Evolutionary conservation across 2,113 vertebrate genomes (phyloP).

Genomic region (Triplophysa rosa): DNA sequence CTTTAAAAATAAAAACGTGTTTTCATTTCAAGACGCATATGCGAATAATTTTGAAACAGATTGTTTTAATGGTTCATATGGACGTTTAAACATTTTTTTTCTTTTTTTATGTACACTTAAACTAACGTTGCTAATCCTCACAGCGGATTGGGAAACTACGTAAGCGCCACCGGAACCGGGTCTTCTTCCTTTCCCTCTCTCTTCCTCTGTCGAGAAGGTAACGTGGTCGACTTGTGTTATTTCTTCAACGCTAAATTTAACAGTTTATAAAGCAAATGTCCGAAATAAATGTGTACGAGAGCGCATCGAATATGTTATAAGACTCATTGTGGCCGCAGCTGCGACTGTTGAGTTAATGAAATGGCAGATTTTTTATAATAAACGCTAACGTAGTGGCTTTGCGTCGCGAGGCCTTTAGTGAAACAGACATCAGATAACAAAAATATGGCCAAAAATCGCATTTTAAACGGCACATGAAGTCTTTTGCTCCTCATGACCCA

Average conservation of each 20-base stretch:
- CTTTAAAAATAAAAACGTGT: constrained; percentile 11
- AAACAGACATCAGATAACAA: background rate
- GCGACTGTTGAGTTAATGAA: background rate
- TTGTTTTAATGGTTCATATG: background rate
- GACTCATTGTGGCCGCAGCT: accelerated
- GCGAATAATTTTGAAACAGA: background rate
- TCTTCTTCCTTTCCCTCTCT: constrained; percentile 69
- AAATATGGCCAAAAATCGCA: background rate
- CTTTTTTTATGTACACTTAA: background rate
- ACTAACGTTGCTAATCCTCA: background rate
- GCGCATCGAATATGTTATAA: background rate
- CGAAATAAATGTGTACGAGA: background rate
- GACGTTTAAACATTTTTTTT: no score
- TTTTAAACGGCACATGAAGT: background rate
- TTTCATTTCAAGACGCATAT: no score
- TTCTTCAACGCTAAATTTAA: constrained; percentile 19
- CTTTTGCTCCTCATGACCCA: background rate
- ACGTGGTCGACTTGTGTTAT: constrained; percentile 69
- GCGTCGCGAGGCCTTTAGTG: constrained; percentile 27
- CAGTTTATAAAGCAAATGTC: background rate
- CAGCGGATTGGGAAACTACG: constrained; percentile 61
- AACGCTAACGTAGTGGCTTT: background rate
- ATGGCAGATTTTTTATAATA: background rate
- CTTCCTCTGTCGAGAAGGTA: constrained; percentile 75
- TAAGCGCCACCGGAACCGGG: constrained; percentile 56